Evolutionary conservation across 1,140 invertebrate species (phyloP).

Genomic region (Pissodes strobi): DNA sequence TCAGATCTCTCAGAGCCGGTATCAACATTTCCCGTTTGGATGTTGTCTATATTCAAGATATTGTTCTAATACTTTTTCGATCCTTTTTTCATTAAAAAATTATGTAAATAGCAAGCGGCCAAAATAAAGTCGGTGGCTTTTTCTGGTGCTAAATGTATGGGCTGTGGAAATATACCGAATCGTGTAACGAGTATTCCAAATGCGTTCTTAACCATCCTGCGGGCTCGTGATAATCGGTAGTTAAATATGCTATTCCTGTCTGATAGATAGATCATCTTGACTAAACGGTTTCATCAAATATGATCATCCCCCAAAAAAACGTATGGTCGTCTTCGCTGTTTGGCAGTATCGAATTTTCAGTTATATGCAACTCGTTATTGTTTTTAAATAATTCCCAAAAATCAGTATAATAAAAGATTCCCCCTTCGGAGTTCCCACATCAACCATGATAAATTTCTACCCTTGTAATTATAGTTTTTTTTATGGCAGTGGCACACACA

Average conservation of each 20-base stretch:
- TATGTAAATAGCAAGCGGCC: background rate
- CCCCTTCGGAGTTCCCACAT: background rate
- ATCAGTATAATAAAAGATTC: background rate
- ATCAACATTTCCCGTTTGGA: background rate
- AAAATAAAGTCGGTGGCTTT: background rate
- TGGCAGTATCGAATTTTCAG: background rate
- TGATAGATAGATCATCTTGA: no score
- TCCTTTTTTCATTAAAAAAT: background rate
- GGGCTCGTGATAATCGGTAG: no score
- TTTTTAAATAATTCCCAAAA: no score
- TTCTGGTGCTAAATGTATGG: background rate
- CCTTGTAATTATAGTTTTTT: no score
- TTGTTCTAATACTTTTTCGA: background rate
- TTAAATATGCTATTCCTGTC: no score
- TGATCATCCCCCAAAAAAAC: background rate
- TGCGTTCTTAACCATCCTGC: background rate
- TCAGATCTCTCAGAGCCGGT: background rate
- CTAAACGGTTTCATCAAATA: no score
- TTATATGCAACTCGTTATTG: no score
- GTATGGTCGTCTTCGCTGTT: background rate
- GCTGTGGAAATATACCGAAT: background rate
- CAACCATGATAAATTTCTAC: background rate
- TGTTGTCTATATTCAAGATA: background rate
- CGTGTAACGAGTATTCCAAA: background rate
- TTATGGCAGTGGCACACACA: no score